phyloP scores from a whole-genome alignment of 2,113 vertebrate species.

The Sitta europaea region DNA sequence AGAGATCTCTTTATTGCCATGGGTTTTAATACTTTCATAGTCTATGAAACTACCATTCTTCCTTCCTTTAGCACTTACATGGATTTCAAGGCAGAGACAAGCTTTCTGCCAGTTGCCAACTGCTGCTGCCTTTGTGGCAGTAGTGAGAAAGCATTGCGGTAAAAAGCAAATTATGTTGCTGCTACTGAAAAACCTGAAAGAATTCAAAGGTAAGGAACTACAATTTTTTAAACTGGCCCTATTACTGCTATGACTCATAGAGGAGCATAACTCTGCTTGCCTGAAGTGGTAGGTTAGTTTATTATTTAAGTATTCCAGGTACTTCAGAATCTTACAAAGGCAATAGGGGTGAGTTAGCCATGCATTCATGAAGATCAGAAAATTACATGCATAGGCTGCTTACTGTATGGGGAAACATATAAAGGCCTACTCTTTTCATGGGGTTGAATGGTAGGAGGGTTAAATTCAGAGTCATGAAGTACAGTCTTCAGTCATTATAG shows the following conservation, averaged over 20 bases:
- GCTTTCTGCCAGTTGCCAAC: constrained; percentile 3
- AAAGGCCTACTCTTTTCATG: background rate
- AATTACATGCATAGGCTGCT: background rate
- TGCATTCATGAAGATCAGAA: background rate
- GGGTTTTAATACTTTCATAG: background rate
- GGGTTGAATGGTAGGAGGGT: background rate
- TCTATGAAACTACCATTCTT: background rate
- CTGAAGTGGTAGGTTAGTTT: background rate
- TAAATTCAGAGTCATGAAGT: background rate
- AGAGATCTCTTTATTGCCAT: background rate
- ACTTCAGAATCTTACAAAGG: background rate
- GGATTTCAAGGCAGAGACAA: constrained; percentile 8
- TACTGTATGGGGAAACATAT: background rate
- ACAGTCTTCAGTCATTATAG: background rate
- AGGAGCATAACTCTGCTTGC: background rate
- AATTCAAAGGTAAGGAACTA: background rate
- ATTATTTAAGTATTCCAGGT: background rate
- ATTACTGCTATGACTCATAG: background rate
- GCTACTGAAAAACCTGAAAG: background rate
- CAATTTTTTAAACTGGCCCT: background rate
- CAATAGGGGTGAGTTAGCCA: background rate
- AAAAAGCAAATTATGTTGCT: background rate
- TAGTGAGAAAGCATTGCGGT: background rate
- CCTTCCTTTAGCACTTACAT: background rate
- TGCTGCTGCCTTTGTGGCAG: constrained; percentile 20